Percentiles rank a stretch among this genome's conserved stretches.
Evolutionary conservation across 2,888 invertebrate genomes (phyloP).

Genomic region (Ornithoptera alexandrae): DNA sequence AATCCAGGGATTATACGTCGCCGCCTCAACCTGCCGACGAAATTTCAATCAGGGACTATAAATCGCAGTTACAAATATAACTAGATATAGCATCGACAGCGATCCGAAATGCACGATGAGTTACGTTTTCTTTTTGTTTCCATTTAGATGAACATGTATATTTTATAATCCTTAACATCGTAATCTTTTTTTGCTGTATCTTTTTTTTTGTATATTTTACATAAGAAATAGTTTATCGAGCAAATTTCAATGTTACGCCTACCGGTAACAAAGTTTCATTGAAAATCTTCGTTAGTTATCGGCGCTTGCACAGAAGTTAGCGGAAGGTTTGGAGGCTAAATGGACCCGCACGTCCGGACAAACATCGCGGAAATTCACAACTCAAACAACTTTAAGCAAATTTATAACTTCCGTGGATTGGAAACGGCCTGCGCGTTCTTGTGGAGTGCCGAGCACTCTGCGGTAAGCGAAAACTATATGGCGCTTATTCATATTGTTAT

Average conservation of each 20-base stretch:
- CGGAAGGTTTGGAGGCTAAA: constrained; percentile 69
- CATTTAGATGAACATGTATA: background rate
- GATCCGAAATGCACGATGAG: background rate
- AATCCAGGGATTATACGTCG: constrained; percentile 54
- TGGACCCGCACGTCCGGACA: constrained; percentile 75
- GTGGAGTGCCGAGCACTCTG: constrained; percentile 9
- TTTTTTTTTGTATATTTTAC: background rate
- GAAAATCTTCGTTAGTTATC: constrained; percentile 58
- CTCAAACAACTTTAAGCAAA: constrained; percentile 77
- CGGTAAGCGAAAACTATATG: constrained; percentile 10
- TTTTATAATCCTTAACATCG: background rate
- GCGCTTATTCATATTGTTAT: background rate
- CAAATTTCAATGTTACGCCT: constrained; percentile 31
- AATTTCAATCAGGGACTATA: constrained; percentile 32
- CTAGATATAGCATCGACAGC: constrained; percentile 12
- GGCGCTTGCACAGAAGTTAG: constrained; percentile 63
- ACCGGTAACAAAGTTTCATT: constrained; percentile 47
- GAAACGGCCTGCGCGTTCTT: constrained; percentile 51
- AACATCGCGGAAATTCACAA: constrained; percentile 72
- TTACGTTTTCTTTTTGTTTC: background rate
- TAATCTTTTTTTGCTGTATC: background rate
- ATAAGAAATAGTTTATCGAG: constrained; percentile 10
- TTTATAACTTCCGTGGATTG: constrained; percentile 73
- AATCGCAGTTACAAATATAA: constrained; percentile 21
- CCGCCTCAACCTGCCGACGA: constrained; percentile 21